Evolutionary conservation across 2,888 invertebrate species (phyloP).

Genomic region (Lithosia quadra): DNA sequence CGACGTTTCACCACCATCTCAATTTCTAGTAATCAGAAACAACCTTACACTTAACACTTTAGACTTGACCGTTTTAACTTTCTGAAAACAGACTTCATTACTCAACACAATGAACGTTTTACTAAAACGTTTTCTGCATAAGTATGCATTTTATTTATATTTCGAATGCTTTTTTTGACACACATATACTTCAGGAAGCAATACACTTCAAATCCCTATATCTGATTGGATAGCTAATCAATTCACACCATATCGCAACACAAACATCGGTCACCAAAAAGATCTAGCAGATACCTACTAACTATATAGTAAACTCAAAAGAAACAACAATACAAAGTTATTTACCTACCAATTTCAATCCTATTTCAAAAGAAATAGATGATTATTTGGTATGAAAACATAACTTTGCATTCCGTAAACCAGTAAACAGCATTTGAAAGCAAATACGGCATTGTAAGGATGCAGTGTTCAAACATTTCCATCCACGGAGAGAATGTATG

Average conservation of each 20-base stretch:
- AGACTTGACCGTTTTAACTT: no score
- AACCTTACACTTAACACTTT: no score
- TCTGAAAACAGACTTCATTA: no score
- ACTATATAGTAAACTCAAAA: constrained; percentile 57
- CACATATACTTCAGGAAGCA: no score
- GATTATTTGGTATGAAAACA: constrained; percentile 17
- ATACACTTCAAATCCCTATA: neutral
- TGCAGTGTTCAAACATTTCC: constrained; percentile 57
- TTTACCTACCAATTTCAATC: constrained; percentile 24
- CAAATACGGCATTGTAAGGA: constrained; percentile 55
- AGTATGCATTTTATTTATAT: no score
- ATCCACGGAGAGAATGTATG: constrained; percentile 36
- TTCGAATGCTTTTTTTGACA: no score
- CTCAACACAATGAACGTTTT: no score
- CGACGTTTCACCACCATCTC: no score
- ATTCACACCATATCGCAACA: constrained; percentile 15
- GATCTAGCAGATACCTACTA: constrained; percentile 61
- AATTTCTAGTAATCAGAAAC: no score
- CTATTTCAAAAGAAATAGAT: constrained; percentile 29
- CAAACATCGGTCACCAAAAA: constrained; percentile 58
- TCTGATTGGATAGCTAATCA: neutral
- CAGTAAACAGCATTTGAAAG: constrained; percentile 47
- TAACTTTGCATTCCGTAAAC: constrained; percentile 28
- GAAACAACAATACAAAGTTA: constrained; percentile 34
- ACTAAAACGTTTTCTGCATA: no score